Percentiles rank a stretch among this genome's conserved stretches.
Conservation (phyloP, 2,113 vertebrate species). For the Chionomys nivalis region DNA sequence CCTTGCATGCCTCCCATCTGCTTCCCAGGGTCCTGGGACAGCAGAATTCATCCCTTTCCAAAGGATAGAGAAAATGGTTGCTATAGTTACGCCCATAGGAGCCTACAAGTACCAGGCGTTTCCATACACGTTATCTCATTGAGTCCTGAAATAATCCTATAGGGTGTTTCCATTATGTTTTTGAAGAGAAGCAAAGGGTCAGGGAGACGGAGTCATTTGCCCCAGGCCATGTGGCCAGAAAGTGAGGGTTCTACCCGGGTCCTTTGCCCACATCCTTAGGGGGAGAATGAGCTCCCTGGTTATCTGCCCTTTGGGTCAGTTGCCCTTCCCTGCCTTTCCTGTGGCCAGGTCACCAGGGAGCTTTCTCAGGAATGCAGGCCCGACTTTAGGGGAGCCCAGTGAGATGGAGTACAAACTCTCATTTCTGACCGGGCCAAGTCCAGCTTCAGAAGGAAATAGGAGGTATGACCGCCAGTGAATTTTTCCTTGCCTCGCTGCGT, state of each 20-base stretch:
- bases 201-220: slow-evolving; percentile 1
- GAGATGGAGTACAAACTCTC: neutral
- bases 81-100: neutral
- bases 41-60: neutral
- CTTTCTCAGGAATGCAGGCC: neutral
- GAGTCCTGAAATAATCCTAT: neutral
- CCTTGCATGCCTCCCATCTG: neutral
- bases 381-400: neutral
- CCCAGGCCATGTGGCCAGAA: neutral
- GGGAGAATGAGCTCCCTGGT: neutral
- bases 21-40: neutral
- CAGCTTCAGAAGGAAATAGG: neutral
- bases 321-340: neutral
- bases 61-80: slow-evolving; percentile 18
- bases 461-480: neutral
- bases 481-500: neutral
- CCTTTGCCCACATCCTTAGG: neutral
- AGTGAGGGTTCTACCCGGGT: neutral
- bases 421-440: neutral
- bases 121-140: neutral
- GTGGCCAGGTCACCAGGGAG: neutral
- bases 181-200: neutral
- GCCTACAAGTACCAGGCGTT: neutral
- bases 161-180: neutral
- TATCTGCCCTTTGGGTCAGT: neutral